A percentile compares a stretch with the other conserved stretches of the same genome.
These are phyloP conservation scores for Polydrusus tereticollis DNA, from an alignment of 2,888 invertebrate species.

Conservation along the genomic window DNA sequence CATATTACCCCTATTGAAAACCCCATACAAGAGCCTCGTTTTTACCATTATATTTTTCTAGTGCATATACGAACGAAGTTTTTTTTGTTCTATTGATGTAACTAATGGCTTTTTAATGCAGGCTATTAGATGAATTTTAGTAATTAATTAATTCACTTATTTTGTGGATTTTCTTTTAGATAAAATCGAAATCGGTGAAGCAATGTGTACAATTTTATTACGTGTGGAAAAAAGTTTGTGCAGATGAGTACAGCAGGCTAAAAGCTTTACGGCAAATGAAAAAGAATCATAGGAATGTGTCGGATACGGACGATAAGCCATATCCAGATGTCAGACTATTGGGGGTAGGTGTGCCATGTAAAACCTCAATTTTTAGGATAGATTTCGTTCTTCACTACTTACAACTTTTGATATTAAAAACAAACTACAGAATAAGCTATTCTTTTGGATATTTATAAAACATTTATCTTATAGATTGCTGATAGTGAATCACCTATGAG, in stretches of 20 bases:
- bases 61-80: too few species aligned
- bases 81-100: too few species aligned
- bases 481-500: conserved; percentile 67
- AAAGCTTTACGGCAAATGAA: conserved; percentile 63
- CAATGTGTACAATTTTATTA: conserved; percentile 99
- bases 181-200: conserved; percentile 87
- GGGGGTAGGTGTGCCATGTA: conserved; percentile 59
- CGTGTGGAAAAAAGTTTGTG: conserved; percentile 98
- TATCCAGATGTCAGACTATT: conserved; percentile 66
- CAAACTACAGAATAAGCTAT: too few species aligned
- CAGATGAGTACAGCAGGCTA: conserved; percentile 72
- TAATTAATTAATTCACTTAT: too few species aligned
- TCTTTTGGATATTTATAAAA: conserved; percentile 2
- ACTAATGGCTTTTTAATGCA: too few species aligned
- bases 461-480: conserved; percentile 61
- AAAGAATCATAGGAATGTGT: conserved; percentile 58
- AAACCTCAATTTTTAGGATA: neutral
- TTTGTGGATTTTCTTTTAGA: conserved; percentile 65
- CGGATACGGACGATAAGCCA: conserved; percentile 64
- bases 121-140: too few species aligned
- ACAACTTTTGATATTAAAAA: too few species aligned
- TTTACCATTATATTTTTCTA: too few species aligned
- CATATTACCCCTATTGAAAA: too few species aligned
- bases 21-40: too few species aligned
- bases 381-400: too few species aligned